Conservation (phyloP, 2,888 invertebrate species). For the Leucozona laternaria region DNA sequence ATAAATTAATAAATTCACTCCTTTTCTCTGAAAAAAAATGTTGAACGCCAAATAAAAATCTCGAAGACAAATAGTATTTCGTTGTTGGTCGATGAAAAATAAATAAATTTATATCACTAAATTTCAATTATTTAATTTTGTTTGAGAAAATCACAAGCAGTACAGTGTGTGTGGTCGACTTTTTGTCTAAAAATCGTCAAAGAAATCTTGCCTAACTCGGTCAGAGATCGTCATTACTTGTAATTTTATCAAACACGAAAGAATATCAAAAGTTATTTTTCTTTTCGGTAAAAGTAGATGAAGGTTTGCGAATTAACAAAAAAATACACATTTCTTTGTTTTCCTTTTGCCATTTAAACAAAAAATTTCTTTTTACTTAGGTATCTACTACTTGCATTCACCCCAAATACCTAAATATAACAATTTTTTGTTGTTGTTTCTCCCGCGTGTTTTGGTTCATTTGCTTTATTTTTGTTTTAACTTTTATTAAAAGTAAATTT, state of each 20-base stretch:
- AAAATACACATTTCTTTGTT: conserved; percentile 69
- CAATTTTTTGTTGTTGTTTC: conserved; percentile 46
- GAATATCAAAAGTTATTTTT: conserved; percentile 50
- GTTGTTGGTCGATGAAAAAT: conserved; percentile 14
- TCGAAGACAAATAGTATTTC: conserved; percentile 46
- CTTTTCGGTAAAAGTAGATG: conserved; percentile 76
- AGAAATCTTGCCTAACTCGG: conserved; percentile 1
- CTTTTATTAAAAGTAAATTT: not conserved
- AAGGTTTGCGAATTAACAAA: conserved; percentile 73
- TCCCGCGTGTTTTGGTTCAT: conserved; percentile 67
- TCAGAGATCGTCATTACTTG: conserved; percentile 44
- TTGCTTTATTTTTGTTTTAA: conserved; percentile 43
- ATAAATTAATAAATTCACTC: conserved; percentile 6
- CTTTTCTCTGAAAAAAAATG: conserved; percentile 57
- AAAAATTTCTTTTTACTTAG: conserved; percentile 17
- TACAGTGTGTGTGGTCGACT: conserved; percentile 25
- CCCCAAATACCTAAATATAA: conserved; percentile 44
- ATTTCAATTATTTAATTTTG: not conserved
- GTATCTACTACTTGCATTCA: conserved; percentile 43
- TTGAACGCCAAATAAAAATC: conserved; percentile 69
- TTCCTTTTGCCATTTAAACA: conserved; percentile 65
- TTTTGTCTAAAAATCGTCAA: not conserved
- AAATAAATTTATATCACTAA: conserved; percentile 2
- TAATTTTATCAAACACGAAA: conserved; percentile 54
- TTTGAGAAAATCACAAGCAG: conserved; percentile 12